Evolutionary conservation across 2,113 vertebrate species (phyloP).

Genomic region (Bostrychus sinensis): DNA sequence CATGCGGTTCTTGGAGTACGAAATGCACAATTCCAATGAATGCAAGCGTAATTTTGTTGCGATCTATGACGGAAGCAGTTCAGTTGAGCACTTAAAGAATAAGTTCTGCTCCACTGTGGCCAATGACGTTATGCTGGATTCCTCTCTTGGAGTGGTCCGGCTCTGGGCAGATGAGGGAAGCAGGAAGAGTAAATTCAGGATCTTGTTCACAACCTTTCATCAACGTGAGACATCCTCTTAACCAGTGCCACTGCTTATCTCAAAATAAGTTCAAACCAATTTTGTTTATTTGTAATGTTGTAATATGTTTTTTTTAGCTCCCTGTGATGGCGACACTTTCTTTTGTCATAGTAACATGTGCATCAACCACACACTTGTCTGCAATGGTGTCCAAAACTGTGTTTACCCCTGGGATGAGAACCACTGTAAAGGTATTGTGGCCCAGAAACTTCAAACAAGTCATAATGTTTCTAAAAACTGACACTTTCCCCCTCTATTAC

Average conservation of each 20-base stretch:
- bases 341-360: slow-evolving; percentile 99
- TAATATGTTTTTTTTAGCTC: slow-evolving; percentile 83
- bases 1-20: slow-evolving; percentile 95
- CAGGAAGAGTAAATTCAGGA: slow-evolving; percentile 91
- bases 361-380: slow-evolving; percentile 96
- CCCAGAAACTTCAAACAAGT: not conserved
- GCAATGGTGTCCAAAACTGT: slow-evolving; percentile 97
- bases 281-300: not conserved
- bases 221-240: slow-evolving; percentile 86
- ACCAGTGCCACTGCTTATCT: not conserved
- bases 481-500: slow-evolving; percentile 1
- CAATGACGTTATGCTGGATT: slow-evolving; percentile 93
- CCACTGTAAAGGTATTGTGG: slow-evolving; percentile 89
- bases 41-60: slow-evolving; percentile 98
- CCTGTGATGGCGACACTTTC: slow-evolving; percentile 89
- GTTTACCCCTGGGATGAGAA: slow-evolving; percentile 99
- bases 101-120: slow-evolving; percentile 99
- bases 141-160: slow-evolving; percentile 91
- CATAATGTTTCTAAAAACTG: not conserved
- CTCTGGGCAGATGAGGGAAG: slow-evolving; percentile 98
- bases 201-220: slow-evolving; percentile 97
- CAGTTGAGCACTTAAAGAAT: slow-evolving; percentile 93
- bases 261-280: not conserved
- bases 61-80: slow-evolving; percentile 95
- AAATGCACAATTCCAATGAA: slow-evolving; percentile 99